Percentiles rank a stretch among this genome's conserved stretches.
Conservation (phyloP, 2,888 invertebrate species). For the Lycaena phlaeas region DNA sequence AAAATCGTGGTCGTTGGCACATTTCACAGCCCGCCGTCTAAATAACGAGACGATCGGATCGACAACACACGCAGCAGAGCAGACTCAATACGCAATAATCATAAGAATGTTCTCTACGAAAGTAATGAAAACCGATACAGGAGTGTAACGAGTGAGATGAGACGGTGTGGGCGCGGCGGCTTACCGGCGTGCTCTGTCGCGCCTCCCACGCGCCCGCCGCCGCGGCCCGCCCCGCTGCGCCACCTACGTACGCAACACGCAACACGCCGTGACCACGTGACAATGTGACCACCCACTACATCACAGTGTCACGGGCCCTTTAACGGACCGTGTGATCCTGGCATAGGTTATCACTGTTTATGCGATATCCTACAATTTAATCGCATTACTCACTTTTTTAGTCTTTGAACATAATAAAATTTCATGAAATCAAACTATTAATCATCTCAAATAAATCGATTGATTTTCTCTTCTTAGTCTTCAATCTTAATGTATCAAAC, state of each 20-base stretch:
- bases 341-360: neutral
- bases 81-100: slow-evolving; percentile 62
- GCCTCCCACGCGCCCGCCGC: slow-evolving; percentile 57
- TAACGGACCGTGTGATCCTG: neutral
- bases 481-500: no score
- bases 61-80: slow-evolving; percentile 71
- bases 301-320: neutral
- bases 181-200: slow-evolving; percentile 63
- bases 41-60: slow-evolving; percentile 53
- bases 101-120: slow-evolving; percentile 58
- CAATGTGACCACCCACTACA: neutral
- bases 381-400: neutral
- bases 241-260: slow-evolving; percentile 61
- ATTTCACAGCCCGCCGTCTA: slow-evolving; percentile 61
- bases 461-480: no score
- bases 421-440: no score
- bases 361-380: neutral
- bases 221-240: slow-evolving; percentile 58
- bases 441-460: no score
- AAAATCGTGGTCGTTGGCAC: slow-evolving; percentile 36
- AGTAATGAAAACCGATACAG: slow-evolving; percentile 61
- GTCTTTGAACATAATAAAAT: neutral
- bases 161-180: slow-evolving; percentile 52
- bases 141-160: slow-evolving; percentile 41
- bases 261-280: slow-evolving; percentile 1